Evolutionary conservation across 2,888 invertebrate species (phyloP), one percentile per base, ranked within the genome.

Genomic region (Amphipoea oculea): DNA sequence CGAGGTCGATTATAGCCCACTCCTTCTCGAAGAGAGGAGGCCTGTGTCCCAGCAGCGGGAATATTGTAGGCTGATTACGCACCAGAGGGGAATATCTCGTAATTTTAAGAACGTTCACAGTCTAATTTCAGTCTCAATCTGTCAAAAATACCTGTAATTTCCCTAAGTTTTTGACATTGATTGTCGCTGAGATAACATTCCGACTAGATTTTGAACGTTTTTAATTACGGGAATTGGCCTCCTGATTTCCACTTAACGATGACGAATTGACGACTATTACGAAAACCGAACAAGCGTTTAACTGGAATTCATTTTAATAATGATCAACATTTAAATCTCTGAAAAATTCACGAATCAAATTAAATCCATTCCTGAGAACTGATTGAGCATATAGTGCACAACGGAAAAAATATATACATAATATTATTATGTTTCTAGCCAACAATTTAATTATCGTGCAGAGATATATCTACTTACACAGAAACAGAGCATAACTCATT

Each of bases 401-500:
- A 20, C 45, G 36, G 62, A 42, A 42, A 14, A 40, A 40, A n/a
- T 42, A n/a, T 60, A 60, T 29, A 1, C 1, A 29, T 29, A n/a
- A n/a, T n/a, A n/a, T n/a, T n/a, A n/a, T n/a, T n/a, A 29, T 29
- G 29, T 29, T 42, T 29, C 54, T 73, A 36, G 60, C 36, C 54
- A 74, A 48, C 42, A 65, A 79, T 74, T 79, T 86, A 82, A 82
- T 74, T 73, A 86, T n/a, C 73, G 20, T 23, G 12, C 29, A 83
- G 45, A 60, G 11, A 78, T 75, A 72, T 79, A 81, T 54, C 23
- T 57, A 40, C 23, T 51, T 67, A 42, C 63, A 73, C 60, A n/a
- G 11, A 60, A 81, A 45, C 78, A 79, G 60, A 71, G 82, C 73
- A 78, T 67, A 67, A 68, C 65, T 67, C n/a, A 79, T 81, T 88